These are phyloP conservation scores for Agelastica alni DNA, from an alignment of 2,888 invertebrate species.

Conservation along the genomic window DNA sequence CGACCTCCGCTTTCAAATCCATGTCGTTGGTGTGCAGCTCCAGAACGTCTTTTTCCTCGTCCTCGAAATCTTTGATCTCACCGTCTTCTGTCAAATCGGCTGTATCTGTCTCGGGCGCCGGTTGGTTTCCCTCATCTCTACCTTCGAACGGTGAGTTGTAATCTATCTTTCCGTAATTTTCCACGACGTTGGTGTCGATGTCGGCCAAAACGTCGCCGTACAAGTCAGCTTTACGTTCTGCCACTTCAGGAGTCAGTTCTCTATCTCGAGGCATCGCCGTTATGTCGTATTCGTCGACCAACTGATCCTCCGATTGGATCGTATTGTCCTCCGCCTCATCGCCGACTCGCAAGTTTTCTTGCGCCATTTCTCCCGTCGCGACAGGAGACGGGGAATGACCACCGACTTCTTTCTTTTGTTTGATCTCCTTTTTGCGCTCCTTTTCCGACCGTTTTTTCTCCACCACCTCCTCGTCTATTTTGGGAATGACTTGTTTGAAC, in stretches of 20 bases:
- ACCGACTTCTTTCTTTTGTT: too few species aligned
- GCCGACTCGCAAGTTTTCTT: constrained; percentile 51
- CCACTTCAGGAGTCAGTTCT: constrained; percentile 19
- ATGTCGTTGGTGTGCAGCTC: constrained; percentile 65
- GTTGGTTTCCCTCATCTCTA: constrained; percentile 18
- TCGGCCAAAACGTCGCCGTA: constrained; percentile 62
- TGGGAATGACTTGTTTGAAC: constrained; percentile 42
- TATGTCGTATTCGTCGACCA: too few species aligned
- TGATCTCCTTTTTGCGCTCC: constrained; percentile 47
- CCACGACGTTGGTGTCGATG: constrained; percentile 63
- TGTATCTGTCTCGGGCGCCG: constrained; percentile 29
- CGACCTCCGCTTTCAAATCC: constrained; percentile 60
- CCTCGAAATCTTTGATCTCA: constrained; percentile 50
- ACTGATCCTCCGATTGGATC: constrained; percentile 37
- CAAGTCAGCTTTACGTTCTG: constrained; percentile 52
- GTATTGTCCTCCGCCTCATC: constrained; percentile 43
- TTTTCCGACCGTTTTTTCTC: constrained; percentile 39
- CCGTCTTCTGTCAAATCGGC: constrained; percentile 36
- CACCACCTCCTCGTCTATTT: constrained; percentile 48
- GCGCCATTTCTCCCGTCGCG: constrained; percentile 58
- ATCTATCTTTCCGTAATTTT: constrained; percentile 61
- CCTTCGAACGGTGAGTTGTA: constrained; percentile 24
- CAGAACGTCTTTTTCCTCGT: constrained; percentile 61
- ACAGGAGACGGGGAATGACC: too few species aligned
- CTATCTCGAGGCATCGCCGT: too few species aligned